These are phyloP conservation scores for Pseudopleuronectes americanus DNA, from an alignment of 2,797 vertebrate genomes.

Conservation along the genomic window DNA sequence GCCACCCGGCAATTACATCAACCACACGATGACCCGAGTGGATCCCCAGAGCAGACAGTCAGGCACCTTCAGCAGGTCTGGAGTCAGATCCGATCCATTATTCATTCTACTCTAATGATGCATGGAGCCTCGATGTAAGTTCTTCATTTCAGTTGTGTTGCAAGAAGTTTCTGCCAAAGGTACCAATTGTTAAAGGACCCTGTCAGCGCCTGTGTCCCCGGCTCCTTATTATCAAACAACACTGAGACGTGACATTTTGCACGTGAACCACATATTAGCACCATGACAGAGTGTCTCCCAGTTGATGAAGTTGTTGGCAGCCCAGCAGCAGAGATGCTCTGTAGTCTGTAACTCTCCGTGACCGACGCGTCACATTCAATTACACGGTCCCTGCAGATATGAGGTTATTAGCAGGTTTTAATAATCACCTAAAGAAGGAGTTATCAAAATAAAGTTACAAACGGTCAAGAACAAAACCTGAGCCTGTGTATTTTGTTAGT, in stretches of 20 bases:
- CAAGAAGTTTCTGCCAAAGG: not conserved
- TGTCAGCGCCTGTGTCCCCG: constrained; percentile 10
- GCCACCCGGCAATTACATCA: constrained; percentile 55
- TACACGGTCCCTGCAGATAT: too few species aligned
- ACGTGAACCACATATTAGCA: constrained; percentile 23
- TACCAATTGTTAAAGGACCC: constrained; percentile 16
- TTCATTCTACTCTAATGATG: too few species aligned
- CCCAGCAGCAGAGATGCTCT: too few species aligned
- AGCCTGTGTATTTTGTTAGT: too few species aligned
- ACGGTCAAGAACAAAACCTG: too few species aligned
- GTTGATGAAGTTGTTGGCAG: too few species aligned
- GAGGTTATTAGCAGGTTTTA: too few species aligned
- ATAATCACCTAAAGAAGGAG: too few species aligned
- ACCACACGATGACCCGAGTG: constrained; percentile 31
- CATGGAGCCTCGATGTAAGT: too few species aligned
- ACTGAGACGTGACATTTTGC: constrained; percentile 20
- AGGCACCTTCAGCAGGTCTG: constrained; percentile 42
- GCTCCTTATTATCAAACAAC: constrained; percentile 8
- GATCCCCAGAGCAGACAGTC: constrained; percentile 35
- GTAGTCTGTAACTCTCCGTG: too few species aligned
- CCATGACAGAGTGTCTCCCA: constrained; percentile 24
- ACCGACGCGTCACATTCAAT: too few species aligned
- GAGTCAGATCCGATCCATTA: not conserved
- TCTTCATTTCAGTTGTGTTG: not conserved
- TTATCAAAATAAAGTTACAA: too few species aligned